Evolutionary conservation across 2,888 invertebrate genomes (phyloP).

Genomic region (Thysanoteuthis rhombus): DNA sequence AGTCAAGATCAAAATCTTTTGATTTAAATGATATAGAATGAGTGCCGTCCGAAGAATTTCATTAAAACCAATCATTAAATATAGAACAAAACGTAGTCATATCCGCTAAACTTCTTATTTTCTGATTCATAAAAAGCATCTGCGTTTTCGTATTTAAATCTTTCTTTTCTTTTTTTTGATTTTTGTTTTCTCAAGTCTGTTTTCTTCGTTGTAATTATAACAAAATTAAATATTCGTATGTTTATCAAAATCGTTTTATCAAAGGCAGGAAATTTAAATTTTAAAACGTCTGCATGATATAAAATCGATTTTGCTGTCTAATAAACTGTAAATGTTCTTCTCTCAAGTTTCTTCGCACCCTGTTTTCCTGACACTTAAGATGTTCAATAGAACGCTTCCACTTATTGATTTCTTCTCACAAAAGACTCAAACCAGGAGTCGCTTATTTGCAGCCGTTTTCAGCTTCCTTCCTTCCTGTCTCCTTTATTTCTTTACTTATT

Average conservation of each 20-base stretch:
- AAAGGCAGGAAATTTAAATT: slow-evolving; percentile 12
- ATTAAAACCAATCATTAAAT: not conserved
- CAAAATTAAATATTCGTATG: not conserved
- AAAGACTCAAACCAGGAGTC: not conserved
- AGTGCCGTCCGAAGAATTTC: not conserved
- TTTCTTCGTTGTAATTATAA: not conserved
- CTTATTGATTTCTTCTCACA: not conserved
- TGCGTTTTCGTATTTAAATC: no score
- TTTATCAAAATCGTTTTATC: not conserved
- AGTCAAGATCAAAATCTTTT: not conserved
- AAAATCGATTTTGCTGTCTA: not conserved
- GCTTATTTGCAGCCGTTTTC: not conserved
- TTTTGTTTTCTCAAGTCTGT: not conserved
- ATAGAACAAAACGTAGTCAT: not conserved
- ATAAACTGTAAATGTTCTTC: not conserved
- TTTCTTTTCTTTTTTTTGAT: no score
- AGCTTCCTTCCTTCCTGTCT: not conserved
- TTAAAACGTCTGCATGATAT: not conserved
- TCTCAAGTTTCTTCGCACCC: not conserved
- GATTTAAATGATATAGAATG: not conserved
- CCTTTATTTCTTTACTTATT: not conserved
- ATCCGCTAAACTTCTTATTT: not conserved
- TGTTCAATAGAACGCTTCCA: not conserved
- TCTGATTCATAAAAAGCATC: not conserved
- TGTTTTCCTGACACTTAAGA: not conserved